Percentiles rank a stretch among this genome's conserved stretches.
Conservation (phyloP, 2,113 vertebrate species). For the Psilopogon haemacephalus region DNA sequence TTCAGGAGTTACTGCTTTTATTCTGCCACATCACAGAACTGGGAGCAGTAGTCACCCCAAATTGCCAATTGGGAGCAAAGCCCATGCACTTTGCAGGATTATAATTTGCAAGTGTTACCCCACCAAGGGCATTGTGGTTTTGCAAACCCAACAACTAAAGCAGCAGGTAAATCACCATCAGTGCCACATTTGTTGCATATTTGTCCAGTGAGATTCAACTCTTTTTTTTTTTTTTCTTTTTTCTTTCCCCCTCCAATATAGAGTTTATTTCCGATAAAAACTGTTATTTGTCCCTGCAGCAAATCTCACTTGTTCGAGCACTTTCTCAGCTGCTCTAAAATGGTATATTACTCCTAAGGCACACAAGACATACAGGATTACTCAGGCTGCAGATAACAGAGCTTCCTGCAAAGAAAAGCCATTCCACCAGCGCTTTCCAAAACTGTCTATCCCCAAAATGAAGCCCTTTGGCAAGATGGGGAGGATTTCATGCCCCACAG, state of each 20-base stretch:
- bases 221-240: background rate
- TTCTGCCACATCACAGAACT: accelerated
- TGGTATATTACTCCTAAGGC: background rate
- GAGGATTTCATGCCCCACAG: background rate
- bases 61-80: background rate
- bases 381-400: background rate
- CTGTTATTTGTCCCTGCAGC: background rate
- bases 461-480: background rate
- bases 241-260: background rate
- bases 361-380: background rate
- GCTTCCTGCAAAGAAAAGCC: background rate
- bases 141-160: background rate
- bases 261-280: background rate
- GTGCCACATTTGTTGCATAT: background rate
- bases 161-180: background rate
- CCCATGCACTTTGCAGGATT: background rate
- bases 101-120: background rate
- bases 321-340: background rate
- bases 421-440: background rate
- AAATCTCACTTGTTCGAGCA: background rate
- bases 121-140: background rate
- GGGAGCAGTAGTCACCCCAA: accelerated
- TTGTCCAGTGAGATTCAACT: background rate
- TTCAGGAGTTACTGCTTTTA: background rate
- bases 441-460: background rate